Conservation (phyloP, 1,140 invertebrate genomes). For the Helicoverpa zea region DNA sequence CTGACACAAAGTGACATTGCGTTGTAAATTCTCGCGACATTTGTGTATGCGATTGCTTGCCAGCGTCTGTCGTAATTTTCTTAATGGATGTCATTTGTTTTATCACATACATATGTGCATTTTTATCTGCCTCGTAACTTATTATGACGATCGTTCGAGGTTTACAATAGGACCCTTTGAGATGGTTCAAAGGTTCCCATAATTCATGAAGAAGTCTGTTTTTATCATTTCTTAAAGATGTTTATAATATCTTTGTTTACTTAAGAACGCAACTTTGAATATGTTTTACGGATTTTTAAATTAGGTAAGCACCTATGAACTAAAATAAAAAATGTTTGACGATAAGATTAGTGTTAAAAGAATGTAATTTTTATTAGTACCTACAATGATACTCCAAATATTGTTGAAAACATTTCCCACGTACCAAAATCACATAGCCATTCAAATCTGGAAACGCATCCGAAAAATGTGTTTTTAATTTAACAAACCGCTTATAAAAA, state of each 20-base stretch:
- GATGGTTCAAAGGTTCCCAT: constrained; percentile 8
- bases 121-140: constrained; percentile 40
- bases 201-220: constrained; percentile 7
- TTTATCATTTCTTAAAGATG: constrained; percentile 1
- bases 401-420: constrained; percentile 32
- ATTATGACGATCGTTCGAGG: constrained; percentile 3
- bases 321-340: background rate
- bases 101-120: constrained; percentile 38
- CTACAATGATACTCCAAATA: background rate
- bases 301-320: background rate
- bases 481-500: constrained; percentile 55
- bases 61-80: constrained; percentile 46
- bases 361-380: background rate
- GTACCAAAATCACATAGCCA: constrained; percentile 22
- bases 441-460: constrained; percentile 37
- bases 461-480: constrained; percentile 44
- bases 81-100: constrained; percentile 50
- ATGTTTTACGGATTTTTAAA: background rate
- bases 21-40: constrained; percentile 43
- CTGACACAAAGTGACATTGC: constrained; percentile 14
- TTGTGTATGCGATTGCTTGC: constrained; percentile 25
- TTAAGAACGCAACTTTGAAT: no score
- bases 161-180: constrained; percentile 18
- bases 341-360: background rate
- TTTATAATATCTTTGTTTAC: background rate